Evolutionary conservation across 2,888 invertebrate species (phyloP).

Genomic region (Hydroisotoma schaefferi): DNA sequence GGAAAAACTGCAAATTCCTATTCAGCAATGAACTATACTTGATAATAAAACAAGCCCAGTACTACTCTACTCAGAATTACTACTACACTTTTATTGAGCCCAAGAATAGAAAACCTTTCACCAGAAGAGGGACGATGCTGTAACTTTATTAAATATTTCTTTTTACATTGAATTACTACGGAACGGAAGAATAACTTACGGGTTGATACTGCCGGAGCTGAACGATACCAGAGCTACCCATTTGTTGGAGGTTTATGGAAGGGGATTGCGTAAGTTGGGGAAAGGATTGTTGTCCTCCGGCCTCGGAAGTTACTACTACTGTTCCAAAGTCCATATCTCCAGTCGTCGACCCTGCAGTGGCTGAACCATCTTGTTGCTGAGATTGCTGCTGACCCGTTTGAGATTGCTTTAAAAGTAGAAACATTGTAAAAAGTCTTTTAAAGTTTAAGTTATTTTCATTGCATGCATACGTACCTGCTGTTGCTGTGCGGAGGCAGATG

Average conservation of each 20-base stretch:
- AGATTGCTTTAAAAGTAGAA: no score
- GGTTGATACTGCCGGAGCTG: conserved; percentile 44
- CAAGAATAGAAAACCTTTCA: no score
- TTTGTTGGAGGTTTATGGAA: conserved; percentile 44
- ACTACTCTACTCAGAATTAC: no score
- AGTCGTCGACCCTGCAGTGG: conserved; percentile 2
- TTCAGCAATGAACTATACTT: no score
- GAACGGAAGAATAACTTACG: conserved; percentile 17
- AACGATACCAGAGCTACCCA: conserved; percentile 44
- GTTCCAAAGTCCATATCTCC: conserved; percentile 43
- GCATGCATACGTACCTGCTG: conserved; percentile 4
- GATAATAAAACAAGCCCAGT: no score
- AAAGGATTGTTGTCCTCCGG: conserved; percentile 26
- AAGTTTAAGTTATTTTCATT: no score
- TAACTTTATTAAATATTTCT: no score
- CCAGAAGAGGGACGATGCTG: no score
- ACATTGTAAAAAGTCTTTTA: no score
- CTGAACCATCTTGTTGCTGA: conserved; percentile 12
- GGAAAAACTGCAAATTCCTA: no score
- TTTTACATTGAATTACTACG: not conserved
- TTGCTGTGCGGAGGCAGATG: conserved; percentile 21
- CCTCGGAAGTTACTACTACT: conserved; percentile 6
- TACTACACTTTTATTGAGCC: no score
- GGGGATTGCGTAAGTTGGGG: conserved; percentile 33
- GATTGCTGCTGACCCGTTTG: conserved; percentile 12